Evolutionary conservation across 2,888 invertebrate genomes (phyloP).

Genomic region (Cerastis rubricosa): DNA sequence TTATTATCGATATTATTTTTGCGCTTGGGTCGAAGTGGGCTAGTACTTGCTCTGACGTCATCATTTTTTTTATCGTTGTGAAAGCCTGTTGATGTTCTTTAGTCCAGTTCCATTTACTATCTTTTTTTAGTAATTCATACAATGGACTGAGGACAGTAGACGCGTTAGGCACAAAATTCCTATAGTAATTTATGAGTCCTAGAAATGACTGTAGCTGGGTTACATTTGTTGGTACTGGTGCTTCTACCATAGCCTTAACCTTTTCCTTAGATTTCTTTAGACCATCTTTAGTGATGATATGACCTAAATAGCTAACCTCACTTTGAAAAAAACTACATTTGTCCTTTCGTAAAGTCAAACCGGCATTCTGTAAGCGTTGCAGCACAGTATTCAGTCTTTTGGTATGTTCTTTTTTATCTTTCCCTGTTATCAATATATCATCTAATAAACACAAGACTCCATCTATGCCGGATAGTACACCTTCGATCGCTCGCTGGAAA

Average conservation of each 20-base stretch:
- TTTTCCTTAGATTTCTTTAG: neutral
- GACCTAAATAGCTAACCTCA: no score
- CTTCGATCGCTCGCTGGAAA: slow-evolving; percentile 4
- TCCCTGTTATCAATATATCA: no score
- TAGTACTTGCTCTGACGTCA: slow-evolving; percentile 44
- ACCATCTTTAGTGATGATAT: no score
- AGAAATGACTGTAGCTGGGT: neutral
- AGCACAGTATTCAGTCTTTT: no score
- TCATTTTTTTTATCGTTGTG: slow-evolving; percentile 46
- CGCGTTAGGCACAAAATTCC: slow-evolving; percentile 3
- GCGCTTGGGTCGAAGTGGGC: no score
- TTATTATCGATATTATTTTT: neutral
- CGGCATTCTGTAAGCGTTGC: no score
- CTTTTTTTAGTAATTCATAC: slow-evolving; percentile 41
- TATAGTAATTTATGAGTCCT: slow-evolving; percentile 1
- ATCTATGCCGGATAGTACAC: neutral
- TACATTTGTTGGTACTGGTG: no score
- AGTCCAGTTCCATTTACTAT: slow-evolving; percentile 28
- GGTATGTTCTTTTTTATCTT: no score
- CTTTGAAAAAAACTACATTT: no score
- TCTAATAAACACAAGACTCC: neutral
- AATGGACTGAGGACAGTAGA: neutral
- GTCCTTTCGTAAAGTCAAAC: no score
- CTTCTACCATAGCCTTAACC: neutral
- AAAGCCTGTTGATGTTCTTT: slow-evolving; percentile 25